Evolutionary conservation across 2,797 vertebrate species (phyloP), one percentile per base, ranked within the genome.

Genomic region (Sebastes trivittatus): DNA sequence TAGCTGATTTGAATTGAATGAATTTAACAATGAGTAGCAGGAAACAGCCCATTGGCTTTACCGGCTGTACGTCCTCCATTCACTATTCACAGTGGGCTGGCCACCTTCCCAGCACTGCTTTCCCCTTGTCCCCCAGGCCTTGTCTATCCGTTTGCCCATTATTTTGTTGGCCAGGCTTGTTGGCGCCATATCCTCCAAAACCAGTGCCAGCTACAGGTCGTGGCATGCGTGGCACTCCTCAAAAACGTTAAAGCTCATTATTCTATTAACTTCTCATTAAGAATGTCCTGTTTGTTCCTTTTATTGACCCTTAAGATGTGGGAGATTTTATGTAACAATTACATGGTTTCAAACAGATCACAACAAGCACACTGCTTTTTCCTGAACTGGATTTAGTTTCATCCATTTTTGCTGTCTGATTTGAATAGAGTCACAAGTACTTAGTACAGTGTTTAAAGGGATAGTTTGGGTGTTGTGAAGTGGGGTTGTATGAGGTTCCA

Each of bases 1-100:
- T 86, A 81, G 83, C 75, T 79, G 72, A 82, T 76, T 85, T 59
- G 71, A 87, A 87, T 5, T 83, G 67, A 89, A 89, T 90, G 56
- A 80, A 75, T 75, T 52, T 36, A 85, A 90, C 76, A 83, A 61
- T 66, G 22, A 83, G 34, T 66, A 61, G 82, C 74, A 65, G 78
- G 75, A 82, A 89, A 66, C 74, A 6, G 65, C 63, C 46, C 29
- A 74, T 52, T 86, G 79, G 80, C 73, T 81, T 87, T 66, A 77
- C 42, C 63, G 77, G 78, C 59, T 65, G 30, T 82, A 83, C 42
- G 49, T 87, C 72, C 75, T 85, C 68, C 58, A 87, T 86, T 88
- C 82, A 84, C 79, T 61, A 77, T 85, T 91, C 86, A 82, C 73
- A 58, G 72, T 42, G 22, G 62, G 20, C 69, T 93, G 92, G 86